Evolutionary conservation across 2,113 vertebrate genomes (phyloP), one percentile per base, ranked within the genome.

Genomic region (Rhinoderma darwinii): DNA sequence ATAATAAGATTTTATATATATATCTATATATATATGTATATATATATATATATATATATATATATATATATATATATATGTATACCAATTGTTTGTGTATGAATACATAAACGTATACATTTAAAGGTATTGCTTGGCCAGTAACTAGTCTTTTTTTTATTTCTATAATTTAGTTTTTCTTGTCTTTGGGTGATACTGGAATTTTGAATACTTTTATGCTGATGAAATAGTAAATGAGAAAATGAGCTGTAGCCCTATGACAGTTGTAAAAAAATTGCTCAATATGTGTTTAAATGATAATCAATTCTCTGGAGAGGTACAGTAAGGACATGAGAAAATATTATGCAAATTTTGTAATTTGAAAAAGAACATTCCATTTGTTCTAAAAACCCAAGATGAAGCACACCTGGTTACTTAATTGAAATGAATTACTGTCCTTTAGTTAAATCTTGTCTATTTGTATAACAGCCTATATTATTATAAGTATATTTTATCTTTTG

Each of bases 341-440:
- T 35, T 85, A 86, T 86, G 84, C 74, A 86, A 86, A 86, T 79
- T 25, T 68, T n/a, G 30, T 54, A 66, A 50, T 77, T 86, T 61
- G 61, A 86, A 85, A 61, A 79, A 86, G 74, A 68, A 78, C 59
- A 86, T 77, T 63, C 20, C 22, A n/a, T 44, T 79, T 86, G 32
- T 79, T 70, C 75, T 79, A 25, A 72, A 72, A 54, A 44, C 61
- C 12, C 63, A 80, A 80, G 37, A 86, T 80, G 61, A 66, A 72
- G 59, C 59, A 44, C 63, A 80, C 61, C 61, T 86, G 85, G 35
- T 59, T 66, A 59, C 47, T 72, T 81, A 56, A 86, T 86, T 86
- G 47, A 81, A 86, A 86, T 81, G n/a, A 86, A 73, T 86, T 72
- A 81, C 44, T 81, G 66, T 72, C 63, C 63, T 81, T 81, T 51